These are phyloP conservation scores for Drosophila hawaiiensis DNA, from an alignment of 2,888 invertebrate species.

Conservation along the genomic window DNA sequence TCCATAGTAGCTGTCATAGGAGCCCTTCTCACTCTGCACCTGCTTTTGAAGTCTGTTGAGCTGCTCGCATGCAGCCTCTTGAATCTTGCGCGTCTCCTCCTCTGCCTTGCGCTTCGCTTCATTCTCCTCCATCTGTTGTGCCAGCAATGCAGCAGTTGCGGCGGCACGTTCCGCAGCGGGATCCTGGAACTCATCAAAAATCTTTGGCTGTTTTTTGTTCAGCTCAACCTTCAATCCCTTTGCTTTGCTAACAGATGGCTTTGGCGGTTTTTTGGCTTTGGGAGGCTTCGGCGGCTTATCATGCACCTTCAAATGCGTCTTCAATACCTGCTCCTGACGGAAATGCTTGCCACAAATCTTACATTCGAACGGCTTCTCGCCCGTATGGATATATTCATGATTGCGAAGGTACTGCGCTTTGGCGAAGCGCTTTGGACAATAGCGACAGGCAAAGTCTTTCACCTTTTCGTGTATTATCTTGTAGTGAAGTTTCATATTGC, in stretches of 20 bases:
- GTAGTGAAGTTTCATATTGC: conserved; percentile 82
- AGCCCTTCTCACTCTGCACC: conserved; percentile 56
- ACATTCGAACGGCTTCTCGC: conserved; percentile 84
- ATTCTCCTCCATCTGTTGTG: conserved; percentile 81
- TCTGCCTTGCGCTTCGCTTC: conserved; percentile 79
- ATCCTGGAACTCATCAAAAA: conserved; percentile 73
- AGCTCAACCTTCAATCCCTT: conserved; percentile 54
- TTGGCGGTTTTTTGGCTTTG: conserved; percentile 57
- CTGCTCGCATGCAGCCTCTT: conserved; percentile 81
- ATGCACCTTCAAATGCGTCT: conserved; percentile 83
- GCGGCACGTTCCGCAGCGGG: conserved; percentile 73
- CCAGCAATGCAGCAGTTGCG: conserved; percentile 79
- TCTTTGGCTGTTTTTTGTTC: conserved; percentile 69
- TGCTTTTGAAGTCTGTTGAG: conserved; percentile 74
- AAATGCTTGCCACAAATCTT: conserved; percentile 82
- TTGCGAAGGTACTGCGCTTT: conserved; percentile 84
- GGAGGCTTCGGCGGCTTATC: conserved; percentile 69
- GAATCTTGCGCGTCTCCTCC: conserved; percentile 76
- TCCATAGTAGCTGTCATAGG: conserved; percentile 73
- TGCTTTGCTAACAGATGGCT: conserved; percentile 59
- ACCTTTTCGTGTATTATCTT: conserved; percentile 84
- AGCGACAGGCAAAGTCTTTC: conserved; percentile 83
- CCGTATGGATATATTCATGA: conserved; percentile 84
- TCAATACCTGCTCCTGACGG: conserved; percentile 82
- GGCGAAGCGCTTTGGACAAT: conserved; percentile 83